phyloP scores from a whole-genome alignment of 2,888 invertebrate species.

The Quadroppia sp. region DNA sequence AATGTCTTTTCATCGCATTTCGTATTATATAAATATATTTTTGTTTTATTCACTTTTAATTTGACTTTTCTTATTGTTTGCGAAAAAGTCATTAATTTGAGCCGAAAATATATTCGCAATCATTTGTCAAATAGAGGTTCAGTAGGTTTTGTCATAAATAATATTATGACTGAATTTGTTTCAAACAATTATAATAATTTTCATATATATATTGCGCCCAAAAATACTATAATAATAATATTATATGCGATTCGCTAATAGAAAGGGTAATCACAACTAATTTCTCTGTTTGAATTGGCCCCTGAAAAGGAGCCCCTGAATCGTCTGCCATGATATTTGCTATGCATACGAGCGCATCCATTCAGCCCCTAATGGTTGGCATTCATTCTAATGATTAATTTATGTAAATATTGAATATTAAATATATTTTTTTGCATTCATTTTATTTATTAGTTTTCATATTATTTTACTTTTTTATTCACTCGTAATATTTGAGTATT shows the following conservation, averaged over 20 bases:
- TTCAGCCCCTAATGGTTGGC: background rate
- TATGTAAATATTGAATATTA: conserved; percentile 4
- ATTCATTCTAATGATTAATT: background rate
- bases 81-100: background rate
- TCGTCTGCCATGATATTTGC: background rate
- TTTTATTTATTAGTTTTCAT: background rate
- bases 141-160: background rate
- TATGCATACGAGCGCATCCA: conserved; percentile 19
- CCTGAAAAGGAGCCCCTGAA: background rate
- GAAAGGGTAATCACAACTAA: conserved; percentile 4
- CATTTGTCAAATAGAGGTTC: conserved; percentile 1
- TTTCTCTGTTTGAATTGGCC: background rate
- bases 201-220: background rate
- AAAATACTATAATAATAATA: background rate
- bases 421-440: too few relatives aligned
- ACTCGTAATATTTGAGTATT: too few relatives aligned
- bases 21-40: too few relatives aligned
- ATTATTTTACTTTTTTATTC: too few relatives aligned
- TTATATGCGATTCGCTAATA: background rate
- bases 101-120: background rate
- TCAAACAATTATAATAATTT: background rate
- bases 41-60: too few relatives aligned
- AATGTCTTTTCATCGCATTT: too few relatives aligned
- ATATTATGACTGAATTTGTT: background rate
- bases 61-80: too few relatives aligned